Percentiles rank a stretch among this genome's conserved stretches.
These are phyloP conservation scores for Erithacus rubecula DNA, from an alignment of 2,797 vertebrate species.

Conservation along the genomic window DNA sequence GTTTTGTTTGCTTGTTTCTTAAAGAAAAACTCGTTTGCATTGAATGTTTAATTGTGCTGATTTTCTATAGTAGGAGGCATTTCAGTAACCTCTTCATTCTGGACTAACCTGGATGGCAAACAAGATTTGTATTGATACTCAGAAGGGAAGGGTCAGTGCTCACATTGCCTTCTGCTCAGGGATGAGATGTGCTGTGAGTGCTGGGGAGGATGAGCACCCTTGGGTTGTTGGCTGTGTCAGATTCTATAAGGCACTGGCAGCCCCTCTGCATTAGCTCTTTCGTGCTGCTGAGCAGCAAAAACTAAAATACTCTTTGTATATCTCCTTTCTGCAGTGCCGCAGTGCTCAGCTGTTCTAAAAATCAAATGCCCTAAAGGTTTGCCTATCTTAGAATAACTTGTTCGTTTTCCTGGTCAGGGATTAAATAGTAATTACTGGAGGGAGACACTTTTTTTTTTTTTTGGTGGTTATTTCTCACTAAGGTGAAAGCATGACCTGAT, in stretches of 20 bases:
- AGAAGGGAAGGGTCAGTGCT: conserved; percentile 31
- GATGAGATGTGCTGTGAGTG: conserved; percentile 41
- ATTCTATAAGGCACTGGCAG: conserved; percentile 41
- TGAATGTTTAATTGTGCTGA: background rate
- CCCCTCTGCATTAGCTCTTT: conserved; percentile 8
- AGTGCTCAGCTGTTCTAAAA: background rate
- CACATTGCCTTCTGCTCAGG: background rate
- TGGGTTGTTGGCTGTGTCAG: conserved; percentile 47
- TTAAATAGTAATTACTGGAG: conserved; percentile 42
- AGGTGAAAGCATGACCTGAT: background rate
- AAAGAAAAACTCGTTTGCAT: background rate
- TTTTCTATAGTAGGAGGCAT: background rate
- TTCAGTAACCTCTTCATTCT: background rate
- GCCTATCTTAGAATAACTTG: background rate
- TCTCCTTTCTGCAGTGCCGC: background rate
- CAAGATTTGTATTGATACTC: background rate
- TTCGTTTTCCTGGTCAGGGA: conserved; percentile 17
- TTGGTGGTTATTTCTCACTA: background rate
- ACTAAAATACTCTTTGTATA: background rate
- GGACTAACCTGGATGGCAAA: background rate
- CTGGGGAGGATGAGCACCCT: conserved; percentile 37
- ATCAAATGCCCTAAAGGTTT: conserved; percentile 26
- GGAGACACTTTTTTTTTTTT: background rate
- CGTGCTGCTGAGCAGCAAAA: conserved; percentile 30
- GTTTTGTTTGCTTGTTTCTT: background rate